These are phyloP conservation scores for Zeugodacus cucurbitae DNA, from an alignment of 1,140 invertebrate species.

Conservation along the genomic window DNA sequence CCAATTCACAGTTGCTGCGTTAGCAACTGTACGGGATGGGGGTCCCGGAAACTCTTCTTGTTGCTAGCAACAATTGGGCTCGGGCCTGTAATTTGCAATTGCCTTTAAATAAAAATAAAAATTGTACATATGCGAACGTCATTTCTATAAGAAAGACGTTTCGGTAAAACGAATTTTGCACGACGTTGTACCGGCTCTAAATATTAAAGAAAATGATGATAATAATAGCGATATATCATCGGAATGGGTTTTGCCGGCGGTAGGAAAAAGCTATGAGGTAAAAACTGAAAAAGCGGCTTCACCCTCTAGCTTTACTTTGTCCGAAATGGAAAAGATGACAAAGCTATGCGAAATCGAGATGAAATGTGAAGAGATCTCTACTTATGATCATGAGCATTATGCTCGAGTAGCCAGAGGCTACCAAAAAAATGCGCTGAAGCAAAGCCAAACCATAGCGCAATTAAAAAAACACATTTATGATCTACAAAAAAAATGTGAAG, in stretches of 20 bases:
- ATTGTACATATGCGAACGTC: background rate
- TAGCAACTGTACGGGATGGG: too few species aligned
- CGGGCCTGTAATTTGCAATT: too few species aligned
- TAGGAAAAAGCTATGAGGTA: background rate
- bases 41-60: too few species aligned
- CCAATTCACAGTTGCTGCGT: too few species aligned
- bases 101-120: background rate
- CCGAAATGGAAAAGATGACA: too few species aligned
- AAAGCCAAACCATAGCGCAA: too few species aligned
- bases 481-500: background rate
- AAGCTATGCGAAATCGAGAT: too few species aligned
- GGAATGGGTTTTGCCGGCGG: background rate
- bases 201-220: background rate
- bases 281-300: background rate
- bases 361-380: background rate
- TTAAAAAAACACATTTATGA: background rate
- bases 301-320: background rate
- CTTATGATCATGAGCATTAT: background rate
- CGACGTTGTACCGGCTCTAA: background rate
- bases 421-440: background rate
- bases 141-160: background rate
- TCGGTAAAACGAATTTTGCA: background rate
- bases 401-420: background rate
- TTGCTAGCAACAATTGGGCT: too few species aligned
- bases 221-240: too few species aligned